These are phyloP conservation scores for Vulpes vulpes DNA, from an alignment of 2,113 vertebrate species.

Conservation along the genomic window DNA sequence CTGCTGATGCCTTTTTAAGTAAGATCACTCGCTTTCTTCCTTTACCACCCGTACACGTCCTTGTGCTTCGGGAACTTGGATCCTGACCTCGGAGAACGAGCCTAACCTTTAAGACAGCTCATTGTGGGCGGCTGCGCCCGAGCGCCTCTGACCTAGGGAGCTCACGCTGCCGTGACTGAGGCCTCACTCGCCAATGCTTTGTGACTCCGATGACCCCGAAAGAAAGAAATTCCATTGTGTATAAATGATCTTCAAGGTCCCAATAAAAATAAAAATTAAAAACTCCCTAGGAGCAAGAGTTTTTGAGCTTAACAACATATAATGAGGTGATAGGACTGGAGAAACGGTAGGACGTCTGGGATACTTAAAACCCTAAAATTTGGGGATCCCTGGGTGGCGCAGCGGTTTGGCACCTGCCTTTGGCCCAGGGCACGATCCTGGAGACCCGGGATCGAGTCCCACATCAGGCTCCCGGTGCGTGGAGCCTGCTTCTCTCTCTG, in stretches of 20 bases:
- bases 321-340: not conserved
- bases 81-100: not conserved
- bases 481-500: no score
- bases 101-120: not conserved
- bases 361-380: not conserved
- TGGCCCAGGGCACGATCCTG: no score
- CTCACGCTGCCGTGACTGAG: not conserved
- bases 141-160: no score
- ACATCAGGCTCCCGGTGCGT: no score
- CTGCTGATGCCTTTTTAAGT: not conserved
- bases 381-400: no score
- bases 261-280: not conserved
- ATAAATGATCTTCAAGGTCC: not conserved
- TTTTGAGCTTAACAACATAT: not conserved
- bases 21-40: slow-evolving; percentile 20
- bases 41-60: not conserved
- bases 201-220: not conserved
- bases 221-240: not conserved
- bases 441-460: no score
- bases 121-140: no score
- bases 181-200: not conserved
- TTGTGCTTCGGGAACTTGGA: not conserved
- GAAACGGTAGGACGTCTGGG: not conserved
- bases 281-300: not conserved
- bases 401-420: no score